Evolutionary conservation across 37 sponge, comb jelly and placozoan genomes (phyloP), one percentile per base, ranked within the genome.

Genomic region (Theonella swinhoei): DNA sequence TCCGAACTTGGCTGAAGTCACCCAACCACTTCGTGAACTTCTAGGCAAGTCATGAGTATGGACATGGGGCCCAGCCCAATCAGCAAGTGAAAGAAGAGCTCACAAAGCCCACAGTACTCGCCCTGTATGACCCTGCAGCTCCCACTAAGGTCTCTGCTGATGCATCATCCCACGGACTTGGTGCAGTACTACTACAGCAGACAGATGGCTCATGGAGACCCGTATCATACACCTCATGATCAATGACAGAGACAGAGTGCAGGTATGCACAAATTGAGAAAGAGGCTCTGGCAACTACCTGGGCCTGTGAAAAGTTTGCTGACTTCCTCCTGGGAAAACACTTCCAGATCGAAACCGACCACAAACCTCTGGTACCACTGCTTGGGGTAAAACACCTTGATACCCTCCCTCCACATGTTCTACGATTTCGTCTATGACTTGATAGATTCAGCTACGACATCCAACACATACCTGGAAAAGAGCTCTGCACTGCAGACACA

Each of bases 91-190:
- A 88, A 40, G 31, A 47, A 32, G 88, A 88, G 72, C 64, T 88
- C 0, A 33, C 71, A 11, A 19, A 34, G 59, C 83, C 78, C 66
- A 76, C 72, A 30, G 69, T 81, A 0, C 47, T 88, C 24, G 78
- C 83, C 34, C 54, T 76, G 42, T 88, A 88, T 32, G 32, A 81
- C 64, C 71, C 83, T 19, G 11, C 14, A 54, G 76, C 76, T 8
- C 22, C 36, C 14, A 42, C 83, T 1, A 88, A 88, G n/a, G 33
- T 82, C 9, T 76, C 78, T 9, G 88, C 82, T 3, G 88, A 88
- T 62, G 72, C 83, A 0, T 88, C 78, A 23, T 75, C 88, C 42
- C 76, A 61, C 38, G 88, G 87, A 9, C 59, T 87, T 40, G 74
- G 81, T 0, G 80, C 70, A 24, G 75, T 79, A 28, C 67, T 79